Evolutionary conservation across 2,113 vertebrate genomes (phyloP).

Genomic region (Tragelaphus strepsiceros): DNA sequence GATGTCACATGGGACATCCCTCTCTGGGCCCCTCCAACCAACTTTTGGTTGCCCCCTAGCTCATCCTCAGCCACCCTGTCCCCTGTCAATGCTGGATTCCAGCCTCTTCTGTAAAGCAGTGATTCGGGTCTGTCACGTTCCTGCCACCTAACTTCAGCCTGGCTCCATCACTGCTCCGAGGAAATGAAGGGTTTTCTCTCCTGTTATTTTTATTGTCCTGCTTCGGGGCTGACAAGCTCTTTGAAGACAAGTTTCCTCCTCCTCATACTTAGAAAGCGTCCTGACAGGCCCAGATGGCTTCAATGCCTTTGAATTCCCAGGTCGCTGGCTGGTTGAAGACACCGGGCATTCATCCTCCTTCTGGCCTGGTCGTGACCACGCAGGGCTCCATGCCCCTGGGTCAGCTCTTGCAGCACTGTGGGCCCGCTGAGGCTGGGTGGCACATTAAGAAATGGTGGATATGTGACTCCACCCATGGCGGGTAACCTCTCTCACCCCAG

Average conservation of each 20-base stretch:
- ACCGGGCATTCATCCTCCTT: background rate
- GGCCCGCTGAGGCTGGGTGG: background rate
- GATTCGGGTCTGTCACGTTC: no score
- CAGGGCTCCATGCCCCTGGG: background rate
- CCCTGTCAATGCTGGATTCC: no score
- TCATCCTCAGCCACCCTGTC: no score
- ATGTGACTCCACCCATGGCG: background rate
- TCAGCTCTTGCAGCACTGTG: background rate
- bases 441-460: background rate
- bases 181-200: background rate
- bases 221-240: background rate
- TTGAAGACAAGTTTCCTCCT: rapidly evolving
- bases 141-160: no score
- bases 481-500: background rate
- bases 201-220: background rate
- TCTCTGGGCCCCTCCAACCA: no score
- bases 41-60: no score
- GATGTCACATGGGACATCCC: no score
- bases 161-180: no score
- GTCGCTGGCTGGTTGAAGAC: background rate
- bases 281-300: background rate
- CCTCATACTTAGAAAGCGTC: background rate
- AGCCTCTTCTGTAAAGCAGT: no score
- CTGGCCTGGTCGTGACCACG: background rate
- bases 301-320: background rate